Evolutionary conservation across 2,888 invertebrate genomes (phyloP), one percentile per base, ranked within the genome.

Genomic region (Agriopis aurantiaria): DNA sequence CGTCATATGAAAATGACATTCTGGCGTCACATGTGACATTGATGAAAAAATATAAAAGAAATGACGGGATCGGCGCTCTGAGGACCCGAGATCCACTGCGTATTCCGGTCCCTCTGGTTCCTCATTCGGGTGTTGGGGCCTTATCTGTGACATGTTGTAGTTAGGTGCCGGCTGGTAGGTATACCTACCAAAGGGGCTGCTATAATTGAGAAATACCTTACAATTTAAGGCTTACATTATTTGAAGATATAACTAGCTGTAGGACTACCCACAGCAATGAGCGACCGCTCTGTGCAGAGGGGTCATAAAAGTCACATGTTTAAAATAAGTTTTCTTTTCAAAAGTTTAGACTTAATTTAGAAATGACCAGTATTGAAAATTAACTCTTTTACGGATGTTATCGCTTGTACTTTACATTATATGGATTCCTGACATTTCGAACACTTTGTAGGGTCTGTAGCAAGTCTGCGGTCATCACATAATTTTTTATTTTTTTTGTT

Each of bases 11-110:
- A 94, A 94, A 93, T 94, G 94, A 92, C 93, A 92, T 93, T 91
- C 85, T 76, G 91, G 93, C 94, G 92, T 91, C 94, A 94, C 92
- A 88, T 94, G 94, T 92, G 92, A 93, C 93, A 90, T 94, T 94
- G 94, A 94, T 94, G 94, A 93, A 94, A 94, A 93, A 93, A 94
- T 94, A 92, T 94, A 92, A 93, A 92, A 91, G 92, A 90, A 88
- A 91, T 89, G 91, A 89, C 85, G 89, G 89, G 88, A 88, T 90
- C 91, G 91, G 88, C 85, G 82, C 79, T 81, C 80, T 77, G 79
- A 76, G 77, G 75, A 75, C 73, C 72, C 73, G 71, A 76, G 68
- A 83, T 80, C 71, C 82, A 77, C 80, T 82, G 76, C 77, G 78
- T 79, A 73, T 79, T 74, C 75, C 73, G 57, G 46, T 75, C 75